Evolutionary conservation across 2,113 vertebrate genomes (phyloP).

Genomic region (Ophthalmolycus amberensis): DNA sequence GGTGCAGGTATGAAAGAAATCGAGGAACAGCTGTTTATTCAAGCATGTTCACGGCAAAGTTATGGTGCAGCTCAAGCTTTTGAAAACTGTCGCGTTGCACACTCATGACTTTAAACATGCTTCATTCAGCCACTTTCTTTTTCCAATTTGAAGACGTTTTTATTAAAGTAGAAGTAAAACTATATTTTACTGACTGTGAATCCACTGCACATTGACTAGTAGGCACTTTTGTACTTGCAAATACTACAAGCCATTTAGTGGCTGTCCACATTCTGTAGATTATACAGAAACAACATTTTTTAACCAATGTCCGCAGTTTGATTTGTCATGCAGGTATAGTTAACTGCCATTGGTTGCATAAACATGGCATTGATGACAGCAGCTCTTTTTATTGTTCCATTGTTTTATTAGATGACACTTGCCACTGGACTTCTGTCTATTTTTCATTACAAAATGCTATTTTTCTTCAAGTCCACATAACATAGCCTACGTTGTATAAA

Average conservation of each 20-base stretch:
- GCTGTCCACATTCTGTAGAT: not conserved
- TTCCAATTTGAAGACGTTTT: conserved; percentile 1
- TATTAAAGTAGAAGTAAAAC: not conserved
- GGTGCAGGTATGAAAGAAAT: not conserved
- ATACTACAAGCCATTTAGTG: not conserved
- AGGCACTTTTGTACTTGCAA: conserved; percentile 24
- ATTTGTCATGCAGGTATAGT: not conserved
- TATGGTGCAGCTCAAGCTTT: not conserved
- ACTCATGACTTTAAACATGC: not conserved
- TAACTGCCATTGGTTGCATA: not conserved
- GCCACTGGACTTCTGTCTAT: conserved; percentile 6
- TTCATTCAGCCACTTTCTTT: conserved; percentile 10
- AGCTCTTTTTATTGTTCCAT: conserved; percentile 3
- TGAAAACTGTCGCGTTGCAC: not conserved
- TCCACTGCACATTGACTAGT: not conserved
- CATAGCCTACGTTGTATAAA: not conserved
- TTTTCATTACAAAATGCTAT: conserved; percentile 12
- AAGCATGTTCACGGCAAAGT: not conserved
- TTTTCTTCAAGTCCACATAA: not conserved
- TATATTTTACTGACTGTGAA: conserved; percentile 40
- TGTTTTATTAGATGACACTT: not conserved
- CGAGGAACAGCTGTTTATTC: not conserved
- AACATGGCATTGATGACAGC: not conserved
- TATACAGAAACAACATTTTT: not conserved
- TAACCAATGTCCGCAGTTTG: not conserved